These are phyloP conservation scores for Chloroceryle aenea DNA, from an alignment of 2,113 vertebrate genomes.

Conservation along the genomic window DNA sequence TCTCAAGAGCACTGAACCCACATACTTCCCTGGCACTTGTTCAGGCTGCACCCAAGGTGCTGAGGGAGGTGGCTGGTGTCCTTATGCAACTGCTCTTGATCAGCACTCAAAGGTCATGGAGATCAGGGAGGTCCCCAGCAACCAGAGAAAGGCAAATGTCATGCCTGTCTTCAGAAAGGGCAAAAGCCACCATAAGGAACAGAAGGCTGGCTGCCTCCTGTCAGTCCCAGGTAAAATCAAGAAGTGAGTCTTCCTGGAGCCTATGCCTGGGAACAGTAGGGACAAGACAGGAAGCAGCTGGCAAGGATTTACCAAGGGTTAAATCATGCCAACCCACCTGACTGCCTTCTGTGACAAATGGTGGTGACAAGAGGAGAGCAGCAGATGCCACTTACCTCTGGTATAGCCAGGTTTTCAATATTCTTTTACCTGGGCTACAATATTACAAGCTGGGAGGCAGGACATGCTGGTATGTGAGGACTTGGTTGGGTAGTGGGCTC, in stretches of 20 bases:
- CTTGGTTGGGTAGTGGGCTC: background rate
- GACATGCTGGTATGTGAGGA: fast-evolving
- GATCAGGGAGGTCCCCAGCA: background rate
- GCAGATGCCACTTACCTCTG: too few species aligned
- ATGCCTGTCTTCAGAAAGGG: background rate
- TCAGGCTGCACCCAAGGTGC: background rate
- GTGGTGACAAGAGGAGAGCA: background rate
- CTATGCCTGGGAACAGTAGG: background rate
- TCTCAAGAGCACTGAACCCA: background rate
- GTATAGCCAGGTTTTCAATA: background rate
- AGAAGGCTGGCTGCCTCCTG: fast-evolving
- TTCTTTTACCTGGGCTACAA: background rate
- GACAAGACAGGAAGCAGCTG: background rate
- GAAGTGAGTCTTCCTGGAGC: background rate
- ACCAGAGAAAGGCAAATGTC: background rate
- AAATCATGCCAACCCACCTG: background rate
- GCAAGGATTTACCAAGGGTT: background rate
- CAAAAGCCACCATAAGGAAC: background rate
- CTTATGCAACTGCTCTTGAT: background rate
- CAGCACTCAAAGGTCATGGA: background rate
- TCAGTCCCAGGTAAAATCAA: background rate
- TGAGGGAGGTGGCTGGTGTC: background rate
- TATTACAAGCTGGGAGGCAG: background rate
- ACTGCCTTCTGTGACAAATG: fast-evolving
- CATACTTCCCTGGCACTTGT: fast-evolving